Evolutionary conservation across 30 jellyfish, hydroid and myxozoan genomes (phyloP).

Genomic region (Nemopilema nomurai): DNA sequence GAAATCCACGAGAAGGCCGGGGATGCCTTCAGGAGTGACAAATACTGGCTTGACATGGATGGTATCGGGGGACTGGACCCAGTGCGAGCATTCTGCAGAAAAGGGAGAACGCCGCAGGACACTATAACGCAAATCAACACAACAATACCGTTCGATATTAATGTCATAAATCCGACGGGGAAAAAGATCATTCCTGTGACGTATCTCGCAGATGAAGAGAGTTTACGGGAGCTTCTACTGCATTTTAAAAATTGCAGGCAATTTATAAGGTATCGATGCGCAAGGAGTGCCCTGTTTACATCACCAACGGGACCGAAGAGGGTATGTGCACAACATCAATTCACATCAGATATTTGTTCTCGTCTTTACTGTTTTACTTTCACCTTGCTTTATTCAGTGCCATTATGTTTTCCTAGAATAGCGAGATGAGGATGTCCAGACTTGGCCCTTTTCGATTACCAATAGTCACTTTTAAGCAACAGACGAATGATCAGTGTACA

Average conservation of each 20-base stretch:
- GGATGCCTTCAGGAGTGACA: constrained; percentile 79
- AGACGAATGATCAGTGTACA: too few species aligned
- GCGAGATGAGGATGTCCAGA: too few species aligned
- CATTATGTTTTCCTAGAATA: too few species aligned
- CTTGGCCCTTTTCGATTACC: too few species aligned
- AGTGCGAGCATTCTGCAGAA: constrained; percentile 88
- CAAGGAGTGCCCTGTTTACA: constrained; percentile 76
- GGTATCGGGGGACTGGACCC: constrained; percentile 95
- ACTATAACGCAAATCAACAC: constrained; percentile 91
- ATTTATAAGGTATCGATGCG: constrained; percentile 77
- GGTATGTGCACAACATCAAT: too few species aligned
- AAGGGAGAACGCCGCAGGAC: constrained; percentile 83
- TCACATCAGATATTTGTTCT: too few species aligned
- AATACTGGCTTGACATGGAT: constrained; percentile 91
- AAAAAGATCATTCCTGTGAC: constrained; percentile 61
- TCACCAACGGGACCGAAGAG: constrained; percentile 89
- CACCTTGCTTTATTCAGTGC: too few species aligned
- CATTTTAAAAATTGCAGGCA: constrained; percentile 78
- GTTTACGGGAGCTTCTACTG: constrained; percentile 78
- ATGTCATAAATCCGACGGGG: constrained; percentile 76
- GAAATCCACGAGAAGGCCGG: constrained; percentile 88
- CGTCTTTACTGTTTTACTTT: too few species aligned
- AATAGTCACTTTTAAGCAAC: too few species aligned
- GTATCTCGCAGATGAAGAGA: constrained; percentile 83
- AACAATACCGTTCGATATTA: constrained; percentile 68